Conservation (phyloP, 2,113 vertebrate genomes). For the Ammospiza nelsoni region DNA sequence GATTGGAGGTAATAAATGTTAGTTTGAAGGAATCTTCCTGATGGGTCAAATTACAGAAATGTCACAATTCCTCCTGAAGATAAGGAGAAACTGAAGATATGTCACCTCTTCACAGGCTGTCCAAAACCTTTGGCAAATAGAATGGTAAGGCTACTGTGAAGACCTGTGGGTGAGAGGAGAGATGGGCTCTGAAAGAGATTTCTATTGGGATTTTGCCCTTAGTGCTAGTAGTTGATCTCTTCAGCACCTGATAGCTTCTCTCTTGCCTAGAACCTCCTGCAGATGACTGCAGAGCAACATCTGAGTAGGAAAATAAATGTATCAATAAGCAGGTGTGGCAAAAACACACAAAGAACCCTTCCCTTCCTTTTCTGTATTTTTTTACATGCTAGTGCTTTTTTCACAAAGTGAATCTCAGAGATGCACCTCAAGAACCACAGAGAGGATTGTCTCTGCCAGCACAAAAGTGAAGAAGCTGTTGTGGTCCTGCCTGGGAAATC, state of each 20-base stretch:
- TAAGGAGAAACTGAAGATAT: not conserved
- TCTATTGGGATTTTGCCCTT: not conserved
- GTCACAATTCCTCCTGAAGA: not conserved
- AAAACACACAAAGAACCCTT: not conserved
- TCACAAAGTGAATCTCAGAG: not conserved
- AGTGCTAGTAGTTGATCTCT: not conserved
- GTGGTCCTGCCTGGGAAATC: not conserved
- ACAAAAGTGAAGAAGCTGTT: not conserved
- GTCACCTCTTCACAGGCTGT: not conserved
- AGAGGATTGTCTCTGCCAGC: not conserved
- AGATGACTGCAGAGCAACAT: not conserved
- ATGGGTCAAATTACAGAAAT: slow-evolving; percentile 15
- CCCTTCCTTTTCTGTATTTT: not conserved
- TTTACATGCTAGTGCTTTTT: not conserved
- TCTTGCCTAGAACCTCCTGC: not conserved
- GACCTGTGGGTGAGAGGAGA: not conserved
- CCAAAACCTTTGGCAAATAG: not conserved
- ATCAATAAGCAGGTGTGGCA: not conserved
- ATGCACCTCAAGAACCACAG: not conserved
- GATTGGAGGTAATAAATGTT: slow-evolving; percentile 7
- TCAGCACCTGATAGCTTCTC: not conserved
- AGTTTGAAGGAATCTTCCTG: slow-evolving; percentile 6
- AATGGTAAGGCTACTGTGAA: not conserved
- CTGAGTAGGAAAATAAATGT: not conserved
- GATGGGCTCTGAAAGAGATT: not conserved